Percentiles rank a stretch among this genome's conserved stretches.
Conservation (phyloP, 2,888 invertebrate species). For the Zhuqinia jingwanae region DNA sequence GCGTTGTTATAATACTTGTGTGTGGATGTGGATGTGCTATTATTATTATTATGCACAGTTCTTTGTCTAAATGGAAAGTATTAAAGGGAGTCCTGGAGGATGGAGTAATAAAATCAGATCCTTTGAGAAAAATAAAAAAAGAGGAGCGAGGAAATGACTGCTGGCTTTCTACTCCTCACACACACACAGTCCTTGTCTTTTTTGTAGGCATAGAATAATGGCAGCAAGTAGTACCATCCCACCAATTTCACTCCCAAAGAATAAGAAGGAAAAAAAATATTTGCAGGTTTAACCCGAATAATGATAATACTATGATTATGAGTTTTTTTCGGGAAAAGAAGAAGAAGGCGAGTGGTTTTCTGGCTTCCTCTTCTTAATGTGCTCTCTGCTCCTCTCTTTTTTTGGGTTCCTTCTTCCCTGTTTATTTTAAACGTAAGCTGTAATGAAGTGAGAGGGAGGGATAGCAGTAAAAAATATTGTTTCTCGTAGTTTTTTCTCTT, state of each 20-base stretch:
- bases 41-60: slow-evolving; percentile 49
- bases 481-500: background rate
- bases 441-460: background rate
- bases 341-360: background rate
- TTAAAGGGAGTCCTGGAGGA: slow-evolving; percentile 56
- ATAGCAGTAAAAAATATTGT: background rate
- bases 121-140: slow-evolving; percentile 50
- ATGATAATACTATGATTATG: too few relatives aligned
- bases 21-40: too few relatives aligned
- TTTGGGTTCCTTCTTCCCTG: background rate
- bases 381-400: background rate
- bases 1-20: too few relatives aligned
- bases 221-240: too few relatives aligned
- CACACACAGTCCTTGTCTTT: too few relatives aligned
- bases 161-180: too few relatives aligned
- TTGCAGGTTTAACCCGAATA: too few relatives aligned
- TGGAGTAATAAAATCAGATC: slow-evolving; percentile 59
- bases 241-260: too few relatives aligned
- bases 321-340: too few relatives aligned
- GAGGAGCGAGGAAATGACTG: slow-evolving; percentile 18
- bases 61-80: slow-evolving; percentile 57
- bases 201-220: too few relatives aligned
- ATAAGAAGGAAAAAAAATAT: too few relatives aligned
- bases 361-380: background rate
- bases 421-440: background rate